phyloP scores from a whole-genome alignment of 2,797 vertebrate genomes.

The Leptoclinus maculatus region DNA sequence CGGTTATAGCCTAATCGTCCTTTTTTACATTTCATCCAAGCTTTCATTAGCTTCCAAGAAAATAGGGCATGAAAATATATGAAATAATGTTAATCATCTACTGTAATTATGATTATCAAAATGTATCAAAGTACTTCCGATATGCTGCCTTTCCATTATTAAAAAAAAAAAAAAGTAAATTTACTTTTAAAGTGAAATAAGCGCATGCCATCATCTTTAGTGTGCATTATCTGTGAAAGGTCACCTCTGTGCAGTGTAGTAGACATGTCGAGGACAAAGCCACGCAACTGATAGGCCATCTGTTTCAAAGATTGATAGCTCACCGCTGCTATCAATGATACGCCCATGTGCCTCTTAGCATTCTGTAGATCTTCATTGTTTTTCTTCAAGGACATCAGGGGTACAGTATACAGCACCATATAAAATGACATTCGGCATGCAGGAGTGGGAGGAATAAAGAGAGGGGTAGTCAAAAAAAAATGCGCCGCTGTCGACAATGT shows the following conservation, averaged over 20 bases:
- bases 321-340: conserved; percentile 66
- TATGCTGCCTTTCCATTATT: conserved; percentile 4
- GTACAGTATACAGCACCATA: conserved; percentile 40
- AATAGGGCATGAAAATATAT: conserved; percentile 46
- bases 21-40: conserved; percentile 64
- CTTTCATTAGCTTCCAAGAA: conserved; percentile 56
- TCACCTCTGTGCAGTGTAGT: conserved; percentile 62
- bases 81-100: conserved; percentile 56
- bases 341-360: conserved; percentile 70
- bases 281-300: conserved; percentile 70
- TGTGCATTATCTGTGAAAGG: conserved; percentile 65
- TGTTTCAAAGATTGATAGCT: conserved; percentile 78
- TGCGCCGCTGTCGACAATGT: conserved; percentile 39
- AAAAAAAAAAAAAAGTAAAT: conserved; percentile 18
- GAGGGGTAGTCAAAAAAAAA: conserved; percentile 13
- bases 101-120: conserved; percentile 44
- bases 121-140: conserved; percentile 43
- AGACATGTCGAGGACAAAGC: conserved; percentile 71
- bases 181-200: conserved; percentile 45
- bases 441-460: conserved; percentile 39
- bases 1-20: conserved; percentile 56
- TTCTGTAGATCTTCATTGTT: conserved; percentile 75
- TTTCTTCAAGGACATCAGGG: conserved; percentile 71
- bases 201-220: conserved; percentile 47
- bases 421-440: conserved; percentile 44